Base-by-base conservation (phyloP, 1,140 invertebrate genomes). In the Lucilia cuprina region DNA sequence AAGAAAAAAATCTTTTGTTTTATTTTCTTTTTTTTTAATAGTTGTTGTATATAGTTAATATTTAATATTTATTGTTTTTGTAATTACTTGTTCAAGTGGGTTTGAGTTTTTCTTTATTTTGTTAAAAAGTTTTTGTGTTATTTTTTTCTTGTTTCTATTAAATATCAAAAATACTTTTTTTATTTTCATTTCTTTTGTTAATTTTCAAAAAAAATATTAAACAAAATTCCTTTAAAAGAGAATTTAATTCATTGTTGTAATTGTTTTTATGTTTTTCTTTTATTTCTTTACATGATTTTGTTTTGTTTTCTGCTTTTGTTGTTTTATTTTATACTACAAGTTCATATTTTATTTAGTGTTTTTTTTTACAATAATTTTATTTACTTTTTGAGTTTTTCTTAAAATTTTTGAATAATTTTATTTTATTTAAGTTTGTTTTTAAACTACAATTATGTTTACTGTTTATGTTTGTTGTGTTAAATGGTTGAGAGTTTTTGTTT, bases 171-270 rank as follows among this genome's bases (percentile, higher is more conserved):
- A 55, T 55, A 55, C 10, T 70, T 70, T 70, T 70, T 70, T 70
- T 70, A 25, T 70, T 70, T 70, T 60, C 4, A n/a, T 60, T 60
- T 5, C 7, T 60, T 7, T 60, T 25, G 2, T 25, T 19, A n/a
- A 70, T 70, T 70, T 70, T 14, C 25, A 30, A 17, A 55, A 17
- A 55, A 55, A 70, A 70, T 70, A 70, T 21, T 70, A 21, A 70
- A 70, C 65, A 70, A 70, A 70, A 70, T 70, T 70, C 19, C 19
- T 70, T 55, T 55, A 13, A 10, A 13, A 17, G 8, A 70, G 65
- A 70, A 70, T 70, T 70, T 19, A 70, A 70, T 70, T 60, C 55
- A 60, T 60, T 70, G 21, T 70, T 21, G n/a, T n/a, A n/a, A n/a
- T n/a, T n/a, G n/a, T 55, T 70, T 70, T 8, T 10, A 70, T 55